phyloP scores from a whole-genome alignment of 1,140 invertebrate species.

The Acromyrmex charruanus region DNA sequence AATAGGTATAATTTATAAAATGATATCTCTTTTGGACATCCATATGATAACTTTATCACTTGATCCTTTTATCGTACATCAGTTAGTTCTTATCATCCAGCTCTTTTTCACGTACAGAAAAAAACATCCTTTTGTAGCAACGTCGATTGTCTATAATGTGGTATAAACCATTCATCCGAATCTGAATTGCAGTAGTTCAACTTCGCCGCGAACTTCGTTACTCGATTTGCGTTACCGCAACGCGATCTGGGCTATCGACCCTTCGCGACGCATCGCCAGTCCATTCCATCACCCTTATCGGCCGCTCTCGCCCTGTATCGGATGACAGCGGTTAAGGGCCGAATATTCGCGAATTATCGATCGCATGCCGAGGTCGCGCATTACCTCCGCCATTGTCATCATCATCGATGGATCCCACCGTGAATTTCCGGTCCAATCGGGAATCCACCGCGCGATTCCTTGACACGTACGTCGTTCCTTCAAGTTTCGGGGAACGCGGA shows the following conservation, averaged over 20 bases:
- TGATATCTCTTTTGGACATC: neutral
- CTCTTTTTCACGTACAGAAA: neutral
- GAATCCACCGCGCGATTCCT: conserved; percentile 7
- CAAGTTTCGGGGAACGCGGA: conserved; percentile 32
- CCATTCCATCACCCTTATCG: conserved; percentile 54
- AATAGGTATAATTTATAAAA: neutral
- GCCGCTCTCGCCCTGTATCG: conserved; percentile 33
- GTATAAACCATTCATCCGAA: neutral
- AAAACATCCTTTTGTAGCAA: neutral
- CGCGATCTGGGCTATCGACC: conserved; percentile 54
- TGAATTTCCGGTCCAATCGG: conserved; percentile 45
- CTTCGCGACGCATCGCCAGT: conserved; percentile 45
- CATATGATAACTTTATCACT: neutral
- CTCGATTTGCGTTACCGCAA: conserved; percentile 51
- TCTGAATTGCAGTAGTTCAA: neutral
- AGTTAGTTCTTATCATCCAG: neutral
- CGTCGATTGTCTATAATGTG: neutral
- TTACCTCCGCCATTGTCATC: neutral
- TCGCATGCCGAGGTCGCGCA: conserved; percentile 44
- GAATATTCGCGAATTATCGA: conserved; percentile 61
- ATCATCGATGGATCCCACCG: conserved; percentile 21
- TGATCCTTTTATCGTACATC: neutral
- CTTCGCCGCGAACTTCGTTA: conserved; percentile 20
- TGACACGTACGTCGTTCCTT: neutral
- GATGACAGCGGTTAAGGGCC: conserved; percentile 59